Evolutionary conservation across 2,113 vertebrate genomes (phyloP).

Genomic region (Grantiella picta): DNA sequence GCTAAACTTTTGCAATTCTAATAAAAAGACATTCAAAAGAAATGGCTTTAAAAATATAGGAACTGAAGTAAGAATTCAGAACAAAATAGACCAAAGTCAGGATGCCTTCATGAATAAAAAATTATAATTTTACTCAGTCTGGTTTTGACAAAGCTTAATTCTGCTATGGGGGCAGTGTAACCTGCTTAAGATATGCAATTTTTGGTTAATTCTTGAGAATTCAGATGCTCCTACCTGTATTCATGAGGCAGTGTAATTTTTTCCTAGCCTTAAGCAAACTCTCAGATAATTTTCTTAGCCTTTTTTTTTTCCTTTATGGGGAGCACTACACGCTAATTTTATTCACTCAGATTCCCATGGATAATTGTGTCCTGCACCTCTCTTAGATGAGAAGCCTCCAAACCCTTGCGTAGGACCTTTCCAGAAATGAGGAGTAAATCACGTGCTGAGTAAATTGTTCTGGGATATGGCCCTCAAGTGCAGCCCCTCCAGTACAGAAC

Average conservation of each 20-base stretch:
- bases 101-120: neutral
- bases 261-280: neutral
- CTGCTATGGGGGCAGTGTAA: neutral
- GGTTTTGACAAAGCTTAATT: neutral
- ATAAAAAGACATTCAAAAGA: neutral
- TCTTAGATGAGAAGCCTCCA: neutral
- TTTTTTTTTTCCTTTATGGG: neutral
- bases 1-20: neutral
- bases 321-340: neutral
- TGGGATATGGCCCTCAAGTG: accelerated
- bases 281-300: neutral
- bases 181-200: neutral
- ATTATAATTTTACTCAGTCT: neutral
- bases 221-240: neutral
- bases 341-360: neutral
- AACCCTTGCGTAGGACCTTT: neutral
- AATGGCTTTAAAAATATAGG: neutral
- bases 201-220: neutral
- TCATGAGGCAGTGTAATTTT: neutral
- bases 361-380: neutral
- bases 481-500: neutral
- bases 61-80: neutral
- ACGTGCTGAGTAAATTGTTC: neutral
- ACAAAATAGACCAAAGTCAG: neutral
- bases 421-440: neutral